Evolutionary conservation across 2,797 vertebrate species (phyloP), one percentile per base, ranked within the genome.

Genomic region (Hapalemur alaotrensis): DNA sequence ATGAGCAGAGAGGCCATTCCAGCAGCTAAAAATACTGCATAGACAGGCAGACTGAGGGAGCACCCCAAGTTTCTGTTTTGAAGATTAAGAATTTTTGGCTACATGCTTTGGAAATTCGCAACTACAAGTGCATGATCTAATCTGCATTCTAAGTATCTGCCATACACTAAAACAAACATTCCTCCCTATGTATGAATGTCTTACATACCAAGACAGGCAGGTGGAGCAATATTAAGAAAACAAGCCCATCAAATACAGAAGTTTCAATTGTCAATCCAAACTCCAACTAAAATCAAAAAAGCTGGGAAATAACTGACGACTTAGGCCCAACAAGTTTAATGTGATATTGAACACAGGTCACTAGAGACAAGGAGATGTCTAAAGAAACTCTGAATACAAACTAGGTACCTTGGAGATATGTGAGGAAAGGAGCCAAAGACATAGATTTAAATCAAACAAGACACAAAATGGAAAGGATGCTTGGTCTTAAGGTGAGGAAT

Each of bases 11-110:
- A 92, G 50, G 46, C 89, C 30, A 20, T 75, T 91, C 65, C 59
- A 70, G 30, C 43, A 41, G 88, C 63, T 95, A 80, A 93, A 95
- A 95, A 61, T 48, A 70, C 61, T 4, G 23, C 52, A 43, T 13
- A 50, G 52, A 46, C n/a, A 72, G 89, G 14, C 63, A 32, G 41
- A 41, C 9, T 0, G 54, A 61, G 38, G 59, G 59, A 10, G 10
- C 32, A 76, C 17, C 30, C 50, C 35, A 67, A 22, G 17, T 38
- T 59, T 95, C 65, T 79, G 63, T 83, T 90, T 78, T 72, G 75
- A 91, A 95, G 84, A 92, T 65, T 76, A 88, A 92, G 54, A 89
- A 84, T 12, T 81, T 81, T 70, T 94, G 93, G 92, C 65, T 18
- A 20, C 25, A 32, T 41, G 35, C 63, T 92, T 95, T 43, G 30